Evolutionary conservation across 2,113 vertebrate genomes (phyloP).

Genomic region (Nesoenas mayeri): DNA sequence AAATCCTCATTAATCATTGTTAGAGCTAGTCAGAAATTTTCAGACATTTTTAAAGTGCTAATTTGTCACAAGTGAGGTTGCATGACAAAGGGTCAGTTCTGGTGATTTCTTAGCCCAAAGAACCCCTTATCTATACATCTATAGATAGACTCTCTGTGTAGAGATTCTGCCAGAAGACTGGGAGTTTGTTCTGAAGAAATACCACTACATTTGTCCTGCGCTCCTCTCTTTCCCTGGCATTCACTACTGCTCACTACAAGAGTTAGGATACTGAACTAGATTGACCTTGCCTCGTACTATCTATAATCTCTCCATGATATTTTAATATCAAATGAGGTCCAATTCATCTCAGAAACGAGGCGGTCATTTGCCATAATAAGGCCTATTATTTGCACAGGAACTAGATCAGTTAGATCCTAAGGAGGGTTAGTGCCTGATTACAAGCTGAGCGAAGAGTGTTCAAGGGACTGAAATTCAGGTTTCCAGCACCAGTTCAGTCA

Average conservation of each 20-base stretch:
- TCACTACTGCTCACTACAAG: background rate
- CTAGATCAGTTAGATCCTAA: background rate
- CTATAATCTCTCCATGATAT: background rate
- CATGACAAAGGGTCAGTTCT: background rate
- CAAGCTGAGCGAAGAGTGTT: background rate
- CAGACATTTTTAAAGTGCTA: conserved; percentile 14
- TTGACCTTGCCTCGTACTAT: background rate
- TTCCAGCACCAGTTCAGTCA: background rate
- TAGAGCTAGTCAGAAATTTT: background rate
- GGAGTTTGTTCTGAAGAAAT: background rate
- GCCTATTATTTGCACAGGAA: background rate
- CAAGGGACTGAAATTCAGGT: background rate
- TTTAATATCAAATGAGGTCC: background rate
- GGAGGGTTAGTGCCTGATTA: background rate
- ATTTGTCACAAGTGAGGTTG: background rate
- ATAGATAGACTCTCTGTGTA: background rate
- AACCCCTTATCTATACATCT: background rate
- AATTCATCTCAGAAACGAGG: background rate
- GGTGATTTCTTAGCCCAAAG: background rate
- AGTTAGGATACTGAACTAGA: background rate
- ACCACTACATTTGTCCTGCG: background rate
- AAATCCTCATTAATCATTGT: conserved; percentile 25
- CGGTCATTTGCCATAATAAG: background rate
- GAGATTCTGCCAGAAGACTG: background rate
- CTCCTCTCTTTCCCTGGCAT: background rate